Base-by-base conservation (phyloP, 2,113 vertebrate genomes). In the Notothenia rossii region DNA sequence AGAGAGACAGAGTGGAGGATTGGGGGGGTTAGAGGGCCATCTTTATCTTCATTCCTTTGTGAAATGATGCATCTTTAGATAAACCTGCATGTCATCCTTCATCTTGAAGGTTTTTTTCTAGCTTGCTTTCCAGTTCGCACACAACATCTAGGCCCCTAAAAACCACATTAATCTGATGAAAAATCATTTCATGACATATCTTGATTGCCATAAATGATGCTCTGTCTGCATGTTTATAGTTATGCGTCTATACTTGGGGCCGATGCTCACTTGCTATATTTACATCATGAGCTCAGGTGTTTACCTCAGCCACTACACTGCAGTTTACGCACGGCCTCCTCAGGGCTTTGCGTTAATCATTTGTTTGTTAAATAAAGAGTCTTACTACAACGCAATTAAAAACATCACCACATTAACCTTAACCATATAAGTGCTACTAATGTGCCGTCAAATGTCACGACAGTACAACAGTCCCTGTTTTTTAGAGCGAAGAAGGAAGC, bases 231-330 rank as follows among this genome's bases (percentile, higher is more conserved):
- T 73, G 83, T 88, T 89, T 79, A 72, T 25, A 84, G 55, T 69
- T 69, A 33, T 64, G 59, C 29, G 22, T 59, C 43, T 55, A 58
- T 55, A 49, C 17, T 77, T 25, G 6, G 3, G 65, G 58, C 58
- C 12, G 29, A 69, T 65, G 54, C 56, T 58, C 55, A 68, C 48
- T 81, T 75, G 60, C 69, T 86, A 79, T 90, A 89, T 88, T 89
- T 89, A 82, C 78, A 75, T 74, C 62, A 73, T 68, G 77, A 90
- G 69, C 77, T 88, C 81, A 90, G 82, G 82, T 90, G 83, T 90
- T 91, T 88, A 85, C 51, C 62, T 87, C 69, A 77, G 77, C 61
- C 49, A 72, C 79, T 40, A 82, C 60, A 43, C 68, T 65, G 68
- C 18, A 9, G 66, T 91, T 92, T 85, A 83, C 53, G 63, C 25